Conservation (phyloP, 2,888 invertebrate species). For the Bombylius major region DNA sequence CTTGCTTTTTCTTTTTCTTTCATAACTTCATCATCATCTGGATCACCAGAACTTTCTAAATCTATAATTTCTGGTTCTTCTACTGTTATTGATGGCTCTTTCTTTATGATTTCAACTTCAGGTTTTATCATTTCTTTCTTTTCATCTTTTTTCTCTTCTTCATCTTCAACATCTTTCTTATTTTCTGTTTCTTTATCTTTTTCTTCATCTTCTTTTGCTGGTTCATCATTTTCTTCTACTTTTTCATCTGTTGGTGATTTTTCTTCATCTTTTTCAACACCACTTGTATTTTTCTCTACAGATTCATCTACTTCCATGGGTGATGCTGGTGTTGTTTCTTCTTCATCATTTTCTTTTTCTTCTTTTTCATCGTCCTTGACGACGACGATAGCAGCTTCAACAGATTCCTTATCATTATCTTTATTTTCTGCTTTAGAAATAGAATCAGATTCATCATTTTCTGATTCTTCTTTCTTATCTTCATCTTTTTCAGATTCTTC, state of each 20-base stretch:
- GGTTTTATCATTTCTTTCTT: slow-evolving; percentile 17
- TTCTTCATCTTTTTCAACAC: slow-evolving; percentile 16
- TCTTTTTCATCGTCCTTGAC: slow-evolving; percentile 1
- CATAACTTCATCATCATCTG: slow-evolving; percentile 35
- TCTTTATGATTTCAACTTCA: slow-evolving; percentile 22
- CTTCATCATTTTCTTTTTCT: slow-evolving; percentile 5
- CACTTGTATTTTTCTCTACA: slow-evolving; percentile 9
- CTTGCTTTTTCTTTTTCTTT: slow-evolving; percentile 34
- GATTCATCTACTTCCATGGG: slow-evolving; percentile 3
- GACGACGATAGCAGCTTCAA: slow-evolving; percentile 1
- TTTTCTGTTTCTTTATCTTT: slow-evolving; percentile 4
- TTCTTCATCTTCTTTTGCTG: slow-evolving; percentile 5
- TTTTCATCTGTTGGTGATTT: slow-evolving; percentile 10
- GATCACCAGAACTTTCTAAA: slow-evolving; percentile 23
- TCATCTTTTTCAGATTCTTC: slow-evolving; percentile 1
- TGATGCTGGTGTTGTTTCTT: slow-evolving; percentile 1
- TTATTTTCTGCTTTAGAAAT: background rate
- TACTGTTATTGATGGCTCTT: slow-evolving; percentile 19
- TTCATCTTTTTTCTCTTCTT: slow-evolving; percentile 7
- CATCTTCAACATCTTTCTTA: slow-evolving; percentile 9
- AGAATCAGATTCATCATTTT: slow-evolving; percentile 2
- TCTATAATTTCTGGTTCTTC: slow-evolving; percentile 16
- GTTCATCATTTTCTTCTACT: slow-evolving; percentile 11
- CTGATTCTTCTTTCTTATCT: slow-evolving; percentile 11
- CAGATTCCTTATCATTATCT: background rate